A percentile compares a stretch with the other conserved stretches of the same genome.
These are phyloP conservation scores for Notothenia coriiceps DNA, from an alignment of 2,113 vertebrate genomes.

Conservation along the genomic window DNA sequence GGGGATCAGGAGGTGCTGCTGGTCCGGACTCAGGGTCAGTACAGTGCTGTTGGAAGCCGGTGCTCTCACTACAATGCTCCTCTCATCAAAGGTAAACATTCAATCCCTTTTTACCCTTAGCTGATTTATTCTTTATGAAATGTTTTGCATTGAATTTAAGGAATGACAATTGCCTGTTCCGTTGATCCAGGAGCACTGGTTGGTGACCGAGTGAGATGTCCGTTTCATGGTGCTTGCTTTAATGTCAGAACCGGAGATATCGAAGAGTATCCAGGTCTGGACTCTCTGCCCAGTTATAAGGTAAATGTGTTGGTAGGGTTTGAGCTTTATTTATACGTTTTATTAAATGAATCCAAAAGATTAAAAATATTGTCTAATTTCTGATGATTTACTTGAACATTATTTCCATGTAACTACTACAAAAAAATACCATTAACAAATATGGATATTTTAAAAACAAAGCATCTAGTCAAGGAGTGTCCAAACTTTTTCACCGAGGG, in stretches of 20 bases:
- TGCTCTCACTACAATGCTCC: constrained; percentile 89
- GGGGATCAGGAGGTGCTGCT: constrained; percentile 84
- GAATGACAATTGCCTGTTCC: constrained; percentile 1
- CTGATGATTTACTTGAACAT: not conserved
- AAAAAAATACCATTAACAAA: not conserved
- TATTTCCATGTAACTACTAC: not conserved
- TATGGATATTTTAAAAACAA: not conserved
- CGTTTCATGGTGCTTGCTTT: constrained; percentile 91
- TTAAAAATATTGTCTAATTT: no score
- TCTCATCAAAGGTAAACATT: constrained; percentile 86
- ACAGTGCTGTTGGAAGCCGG: constrained; percentile 87
- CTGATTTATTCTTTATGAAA: fast-evolving
- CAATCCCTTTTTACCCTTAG: not conserved
- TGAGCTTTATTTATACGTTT: not conserved
- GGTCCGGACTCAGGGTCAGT: constrained; percentile 81
- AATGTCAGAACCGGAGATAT: constrained; percentile 90
- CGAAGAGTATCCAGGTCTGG: constrained; percentile 90
- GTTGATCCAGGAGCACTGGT: constrained; percentile 82
- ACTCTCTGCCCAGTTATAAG: constrained; percentile 84
- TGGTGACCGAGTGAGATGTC: constrained; percentile 87
- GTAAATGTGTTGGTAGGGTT: constrained; percentile 43
- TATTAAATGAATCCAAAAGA: no score
- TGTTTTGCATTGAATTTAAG: not conserved
- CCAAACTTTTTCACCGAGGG: no score
- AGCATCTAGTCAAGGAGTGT: not conserved